Base-by-base conservation (phyloP, 2,888 invertebrate species). In the Machimus rusticus region DNA sequence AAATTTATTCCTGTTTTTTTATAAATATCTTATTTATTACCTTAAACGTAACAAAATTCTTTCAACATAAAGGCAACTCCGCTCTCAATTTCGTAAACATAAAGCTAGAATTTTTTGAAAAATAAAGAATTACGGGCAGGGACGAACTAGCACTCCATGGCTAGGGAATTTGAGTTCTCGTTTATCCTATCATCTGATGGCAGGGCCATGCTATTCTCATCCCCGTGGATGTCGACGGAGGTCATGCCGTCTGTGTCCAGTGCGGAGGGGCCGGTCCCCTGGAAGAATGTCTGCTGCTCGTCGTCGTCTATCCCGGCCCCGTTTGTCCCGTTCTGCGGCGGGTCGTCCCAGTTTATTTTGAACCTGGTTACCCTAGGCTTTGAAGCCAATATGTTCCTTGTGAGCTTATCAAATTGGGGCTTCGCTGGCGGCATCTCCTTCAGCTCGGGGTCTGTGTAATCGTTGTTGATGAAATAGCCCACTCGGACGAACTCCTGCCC, bases 381-480 rank as follows among this genome's bases (percentile, higher is more conserved):
- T 1, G 97, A 96, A 0, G 97, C 98, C 84, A 94, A 90, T 88
- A 94, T 94, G 89, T 94, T 94, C 87, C 94, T 92, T 87, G 93
- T 94, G 88, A 99, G 97, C 94, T 99, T 99, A 91, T 99, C 98
- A 92, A 98, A 98, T 89, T 96, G 95, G 1, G 99, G 99, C 88
- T 96, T 96, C 5, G 97, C 94, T 9, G 99, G 99, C 4, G 99
- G 98, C 92, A 98, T 99, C 92, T 99, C 99, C 82, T 96, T 95
- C 89, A 99, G 93, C 91, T 99, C 99, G 0, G 96, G 96, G 90
- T 99, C 99, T 5, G 94, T 95, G 91, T 99, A 99, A 91, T 99
- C 99, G 91, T 99, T 99, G 91, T 99, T 99, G 87, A 99, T 99
- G 92, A 99, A 99, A 92, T 99, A 99, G 2, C 99, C 99, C 2